Base-by-base conservation (phyloP, 2,113 vertebrate genomes). In the Coturnix japonica region DNA sequence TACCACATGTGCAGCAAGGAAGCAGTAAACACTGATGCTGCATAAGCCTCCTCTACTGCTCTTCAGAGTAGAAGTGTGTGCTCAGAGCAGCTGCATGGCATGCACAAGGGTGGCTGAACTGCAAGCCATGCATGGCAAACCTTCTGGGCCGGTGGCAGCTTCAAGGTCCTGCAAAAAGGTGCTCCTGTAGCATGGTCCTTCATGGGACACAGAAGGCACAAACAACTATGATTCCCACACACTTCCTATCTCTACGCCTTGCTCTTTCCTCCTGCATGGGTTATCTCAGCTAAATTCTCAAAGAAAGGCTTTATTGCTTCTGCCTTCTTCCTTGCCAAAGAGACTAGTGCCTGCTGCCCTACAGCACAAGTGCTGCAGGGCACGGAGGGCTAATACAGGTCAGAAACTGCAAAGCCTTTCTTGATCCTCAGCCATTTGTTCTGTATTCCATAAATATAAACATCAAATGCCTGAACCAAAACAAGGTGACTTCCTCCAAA, bases 51-150 rank as follows among this genome's bases (percentile, higher is more conserved):
- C 64, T 15, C 63, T 3, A 5, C 30, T 26, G 3, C 39, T 88
- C 33, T 14, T 49, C 46, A 39, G 30, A 22, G 1, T 1, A 0
- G 2, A 10, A 5, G 44, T 5, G 37, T 12, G 39, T 18, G 39
- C 35, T 49, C 44, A 35, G 19, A 64, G 61, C 33, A 59, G 20
- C 60, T 33, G 23, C 22, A 51, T 2, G 2, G 69, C 46, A 17
- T 1, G 13, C 22, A 11, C 0, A 9, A 39, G 21, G 28, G 46
- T 25, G 6, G 18, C 4, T 30, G 14, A 39, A 21, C 47, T 22
- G 28, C 6, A 41, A 31, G 26, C 49, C 37, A 13, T 0, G 0
- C 11, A 1, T 9, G 51, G 51, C 6, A 11, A 4, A 21, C 2
- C 0, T 44, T n/a, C 43, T 57, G 33, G 25, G n/a, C 54, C 70